Base-by-base conservation (phyloP, 1,140 invertebrate species). In the Lepeophtheirus salmonis region DNA sequence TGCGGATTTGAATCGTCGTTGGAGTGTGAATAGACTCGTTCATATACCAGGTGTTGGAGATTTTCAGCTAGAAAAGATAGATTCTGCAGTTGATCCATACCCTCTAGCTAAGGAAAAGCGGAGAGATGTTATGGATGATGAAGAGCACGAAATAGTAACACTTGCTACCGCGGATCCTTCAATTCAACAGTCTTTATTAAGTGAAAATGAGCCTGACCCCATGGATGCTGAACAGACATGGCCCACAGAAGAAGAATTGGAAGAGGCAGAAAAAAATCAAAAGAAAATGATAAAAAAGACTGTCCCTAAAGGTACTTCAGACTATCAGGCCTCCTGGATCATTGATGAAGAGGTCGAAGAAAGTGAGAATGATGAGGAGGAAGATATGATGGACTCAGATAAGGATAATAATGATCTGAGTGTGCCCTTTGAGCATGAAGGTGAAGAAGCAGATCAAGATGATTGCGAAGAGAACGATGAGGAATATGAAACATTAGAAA, bases 291-390 rank as follows among this genome's bases (percentile, higher is more conserved):
- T 67, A 63, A 67, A 63, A 55, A n/a, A 14, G 2, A 81, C 78
- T 67, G 83, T 95, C 21, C 90, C 89, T 0, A 89, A 90, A 73
- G 92, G 92, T 48, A 89, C 86, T 67, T 96, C 90, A 13, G 86
- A 87, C 58, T 97, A 97, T 72, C 94, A 97, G 74, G 88, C 91
- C 20, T 83, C 89, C 25, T 97, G 92, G 92, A 92, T 97, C 69
- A 76, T 83, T 2, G 82, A 86, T 65, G 17, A 55, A 22, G 26
- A 62, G n/a, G 61, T 58, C 41, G 66, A 66, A 17, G 62, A 64
- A 52, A 67, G 65, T 48, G 65, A 60, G 53, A 64, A 62, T 10
- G 53, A 60, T 64, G 65, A 65, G 41, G 65, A 64, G 16, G 64
- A 67, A 24, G 65, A 68, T 26, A 67, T 68, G 18, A 69, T 72